Base-by-base conservation (phyloP, 2,113 vertebrate species). In the Anhinga rufa region DNA sequence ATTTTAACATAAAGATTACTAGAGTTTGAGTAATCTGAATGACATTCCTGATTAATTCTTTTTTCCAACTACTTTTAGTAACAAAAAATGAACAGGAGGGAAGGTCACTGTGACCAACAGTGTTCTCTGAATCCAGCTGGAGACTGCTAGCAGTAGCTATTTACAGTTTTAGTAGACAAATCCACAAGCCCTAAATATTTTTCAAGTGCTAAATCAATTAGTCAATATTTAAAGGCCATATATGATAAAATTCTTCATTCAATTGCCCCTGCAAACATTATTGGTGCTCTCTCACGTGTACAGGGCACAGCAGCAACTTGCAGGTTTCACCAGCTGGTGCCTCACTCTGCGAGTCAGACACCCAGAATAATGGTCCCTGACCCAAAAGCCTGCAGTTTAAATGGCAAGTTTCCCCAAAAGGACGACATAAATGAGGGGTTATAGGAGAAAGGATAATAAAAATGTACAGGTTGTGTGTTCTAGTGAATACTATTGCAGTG, bases 171-270 rank as follows among this genome's bases (percentile, higher is more conserved):
- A 86, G 44, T 24, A 94, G 85, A 71, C 60, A 92, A 90, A 82
- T 64, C 64, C 86, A 83, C 76, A 84, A 66, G 68, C 34, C 61
- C 42, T 76, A 93, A 95, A 88, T 84, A 93, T 78, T 96, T 93
- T 92, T 92, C 32, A 86, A 90, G 55, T 49, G 26, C 51, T 92
- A 95, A 94, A 94, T 83, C 76, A 83, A 88, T 93, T 78, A 94
- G 64, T 74, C 79, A 93, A 81, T 90, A 92, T 88, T 92, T 86
- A 92, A 93, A 90, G 82, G 80, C 68, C 48, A 78, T 36, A 70
- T 75, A 95, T 12, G 24, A 88, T 70, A 70, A 74, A 88, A 81
- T 49, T 66, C 22, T 95, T 94, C 34, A 0, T 86, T 86, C 20
- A 17, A 31, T 72, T 91, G 40, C 61, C 62, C 76, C 82, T 87